Evolutionary conservation across 1,140 invertebrate genomes (phyloP).

Genomic region (Dinoponera quadriceps): DNA sequence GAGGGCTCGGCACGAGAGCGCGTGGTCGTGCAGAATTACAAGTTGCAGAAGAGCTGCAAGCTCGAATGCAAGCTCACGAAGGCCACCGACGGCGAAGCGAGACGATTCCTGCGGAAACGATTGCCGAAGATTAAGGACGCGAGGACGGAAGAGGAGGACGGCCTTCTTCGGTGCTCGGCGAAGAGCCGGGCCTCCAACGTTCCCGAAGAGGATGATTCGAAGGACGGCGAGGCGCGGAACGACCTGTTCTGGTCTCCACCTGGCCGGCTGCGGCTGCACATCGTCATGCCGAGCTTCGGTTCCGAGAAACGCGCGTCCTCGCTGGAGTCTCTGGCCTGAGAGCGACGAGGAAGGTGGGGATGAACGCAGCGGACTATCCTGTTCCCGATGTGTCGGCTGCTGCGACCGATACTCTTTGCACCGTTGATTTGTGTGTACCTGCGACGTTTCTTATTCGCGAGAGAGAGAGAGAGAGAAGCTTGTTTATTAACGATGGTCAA

Average conservation of each 20-base stretch:
- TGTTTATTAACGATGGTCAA: constrained; percentile 10
- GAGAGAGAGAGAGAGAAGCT: not conserved
- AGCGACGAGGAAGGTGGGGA: not conserved
- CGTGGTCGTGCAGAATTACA: constrained; percentile 65
- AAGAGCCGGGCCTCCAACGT: not conserved
- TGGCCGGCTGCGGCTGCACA: constrained; percentile 87
- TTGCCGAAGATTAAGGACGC: constrained; percentile 34
- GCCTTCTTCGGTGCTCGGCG: not conserved
- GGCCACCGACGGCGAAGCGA: not conserved
- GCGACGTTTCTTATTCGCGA: not conserved
- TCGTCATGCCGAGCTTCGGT: constrained; percentile 88
- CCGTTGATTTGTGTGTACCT: not conserved
- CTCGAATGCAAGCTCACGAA: constrained; percentile 8
- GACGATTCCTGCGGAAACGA: constrained; percentile 2
- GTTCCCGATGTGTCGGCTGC: not conserved
- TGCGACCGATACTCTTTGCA: constrained; percentile 6
- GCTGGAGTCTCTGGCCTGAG: constrained; percentile 73
- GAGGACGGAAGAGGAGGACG: not conserved
- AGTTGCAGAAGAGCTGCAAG: constrained; percentile 55
- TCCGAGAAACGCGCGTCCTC: constrained; percentile 75
- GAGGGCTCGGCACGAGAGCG: constrained; percentile 46
- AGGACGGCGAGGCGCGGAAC: constrained; percentile 13
- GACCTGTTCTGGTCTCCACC: constrained; percentile 48
- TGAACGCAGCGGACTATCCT: not conserved
- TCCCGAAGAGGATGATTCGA: not conserved